Evolutionary conservation across 2,113 vertebrate species (phyloP).

Genomic region (Myanophis thanlyinensis): DNA sequence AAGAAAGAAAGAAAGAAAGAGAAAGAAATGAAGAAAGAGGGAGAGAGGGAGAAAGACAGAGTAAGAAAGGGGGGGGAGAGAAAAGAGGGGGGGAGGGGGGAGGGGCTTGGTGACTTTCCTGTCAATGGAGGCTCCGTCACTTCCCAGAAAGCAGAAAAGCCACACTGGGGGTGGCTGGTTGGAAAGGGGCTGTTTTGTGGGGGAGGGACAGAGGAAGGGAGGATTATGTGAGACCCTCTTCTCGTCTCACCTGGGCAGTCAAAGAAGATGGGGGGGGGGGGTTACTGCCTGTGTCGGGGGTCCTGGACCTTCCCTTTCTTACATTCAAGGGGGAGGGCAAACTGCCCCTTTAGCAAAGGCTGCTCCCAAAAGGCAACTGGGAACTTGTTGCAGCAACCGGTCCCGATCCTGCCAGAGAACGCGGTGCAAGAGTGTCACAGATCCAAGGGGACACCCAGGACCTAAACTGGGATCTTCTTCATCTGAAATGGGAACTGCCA

Average conservation of each 20-base stretch:
- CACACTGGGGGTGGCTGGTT: not conserved
- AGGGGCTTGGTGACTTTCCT: no score
- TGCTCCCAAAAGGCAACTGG: not conserved
- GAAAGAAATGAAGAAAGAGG: no score
- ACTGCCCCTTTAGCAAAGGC: not conserved
- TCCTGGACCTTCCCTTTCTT: not conserved
- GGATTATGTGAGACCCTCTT: not conserved
- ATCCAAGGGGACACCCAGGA: not conserved
- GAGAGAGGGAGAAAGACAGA: no score
- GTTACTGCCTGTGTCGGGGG: no score
- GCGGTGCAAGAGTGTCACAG: not conserved
- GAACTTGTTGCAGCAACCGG: not conserved
- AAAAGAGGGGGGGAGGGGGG: no score
- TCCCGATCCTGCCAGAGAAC: not conserved
- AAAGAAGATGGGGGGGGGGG: not conserved
- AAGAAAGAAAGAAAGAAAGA: no score
- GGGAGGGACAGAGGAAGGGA: no score
- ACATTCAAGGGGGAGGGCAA: not conserved
- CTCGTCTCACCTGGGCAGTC: not conserved
- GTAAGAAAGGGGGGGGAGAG: no score
- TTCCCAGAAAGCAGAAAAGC: not conserved
- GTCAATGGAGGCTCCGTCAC: not conserved
- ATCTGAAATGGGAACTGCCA: not conserved
- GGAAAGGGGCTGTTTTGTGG: not conserved
- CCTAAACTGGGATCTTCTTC: not conserved